Percentiles rank a stretch among this genome's conserved stretches.
phyloP scores from a whole-genome alignment of 2,113 vertebrate species.

The Thalassoma bifasciatum region DNA sequence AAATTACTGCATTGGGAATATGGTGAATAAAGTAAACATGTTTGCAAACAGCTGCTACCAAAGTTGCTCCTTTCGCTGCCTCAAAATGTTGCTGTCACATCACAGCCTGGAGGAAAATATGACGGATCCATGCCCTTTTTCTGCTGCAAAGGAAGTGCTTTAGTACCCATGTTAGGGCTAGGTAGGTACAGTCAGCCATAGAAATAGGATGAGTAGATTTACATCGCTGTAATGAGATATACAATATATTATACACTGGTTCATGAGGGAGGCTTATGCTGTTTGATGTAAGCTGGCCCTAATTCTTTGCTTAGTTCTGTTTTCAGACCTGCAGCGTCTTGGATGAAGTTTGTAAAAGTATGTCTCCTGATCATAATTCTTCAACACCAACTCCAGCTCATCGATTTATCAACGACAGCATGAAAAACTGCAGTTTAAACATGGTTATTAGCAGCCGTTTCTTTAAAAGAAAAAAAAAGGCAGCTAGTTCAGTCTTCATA shows the following conservation, averaged over 20 bases:
- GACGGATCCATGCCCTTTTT: constrained; percentile 58
- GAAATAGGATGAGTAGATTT: constrained; percentile 76
- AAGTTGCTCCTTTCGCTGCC: constrained; percentile 26
- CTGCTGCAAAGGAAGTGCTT: constrained; percentile 66
- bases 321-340: constrained; percentile 33
- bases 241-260: constrained; percentile 66
- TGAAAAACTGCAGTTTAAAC: constrained; percentile 20
- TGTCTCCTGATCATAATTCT: constrained; percentile 20
- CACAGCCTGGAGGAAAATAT: constrained; percentile 35
- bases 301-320: constrained; percentile 29
- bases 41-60: constrained; percentile 17
- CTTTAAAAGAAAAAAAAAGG: constrained; percentile 4
- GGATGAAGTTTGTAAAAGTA: constrained; percentile 13
- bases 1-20: background rate
- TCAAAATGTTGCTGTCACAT: constrained; percentile 47
- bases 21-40: constrained; percentile 13
- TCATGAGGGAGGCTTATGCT: constrained; percentile 43
- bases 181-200: constrained; percentile 64
- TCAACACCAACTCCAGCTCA: constrained; percentile 11
- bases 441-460: constrained; percentile 25
- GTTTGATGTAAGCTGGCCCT: constrained; percentile 32
- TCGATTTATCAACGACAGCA: constrained; percentile 16
- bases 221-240: constrained; percentile 73
- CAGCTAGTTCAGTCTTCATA: constrained; percentile 19
- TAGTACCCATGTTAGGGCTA: constrained; percentile 52